Evolutionary conservation across 2,797 vertebrate species (phyloP).

Genomic region (Poecile montanus): DNA sequence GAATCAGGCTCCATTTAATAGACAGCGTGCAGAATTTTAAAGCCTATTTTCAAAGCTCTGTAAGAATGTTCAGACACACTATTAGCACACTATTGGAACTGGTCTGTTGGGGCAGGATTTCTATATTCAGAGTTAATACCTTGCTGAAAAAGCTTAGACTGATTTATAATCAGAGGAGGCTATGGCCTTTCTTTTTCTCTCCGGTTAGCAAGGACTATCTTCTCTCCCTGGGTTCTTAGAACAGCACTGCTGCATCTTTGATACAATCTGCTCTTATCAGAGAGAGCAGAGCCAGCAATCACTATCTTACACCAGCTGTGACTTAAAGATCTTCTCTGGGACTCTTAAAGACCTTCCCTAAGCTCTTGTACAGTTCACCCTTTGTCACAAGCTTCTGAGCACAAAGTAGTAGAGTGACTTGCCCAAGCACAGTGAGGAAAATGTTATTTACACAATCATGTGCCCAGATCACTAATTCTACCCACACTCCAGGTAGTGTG

Average conservation of each 20-base stretch:
- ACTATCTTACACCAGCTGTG: not conserved
- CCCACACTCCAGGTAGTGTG: fast-evolving
- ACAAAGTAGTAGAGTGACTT: not conserved
- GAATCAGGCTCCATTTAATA: not conserved
- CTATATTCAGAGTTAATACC: not conserved
- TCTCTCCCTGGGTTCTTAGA: not conserved
- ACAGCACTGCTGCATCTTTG: not conserved
- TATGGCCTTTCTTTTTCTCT: not conserved
- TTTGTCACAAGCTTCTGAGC: not conserved
- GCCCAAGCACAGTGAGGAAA: not conserved
- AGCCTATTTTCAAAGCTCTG: slow-evolving; percentile 31
- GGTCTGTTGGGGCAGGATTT: not conserved
- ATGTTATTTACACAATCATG: not conserved
- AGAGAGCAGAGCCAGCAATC: not conserved
- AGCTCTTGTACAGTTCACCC: not conserved
- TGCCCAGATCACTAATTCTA: not conserved
- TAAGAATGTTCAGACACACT: not conserved
- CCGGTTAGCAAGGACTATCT: not conserved
- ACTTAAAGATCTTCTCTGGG: not conserved
- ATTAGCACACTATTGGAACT: not conserved
- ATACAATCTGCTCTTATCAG: not conserved
- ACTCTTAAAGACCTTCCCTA: not conserved
- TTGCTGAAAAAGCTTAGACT: not conserved
- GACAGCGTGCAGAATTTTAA: not conserved
- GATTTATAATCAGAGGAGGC: not conserved